Percentiles rank a stretch among this genome's conserved stretches.
phyloP scores from a whole-genome alignment of 1,140 invertebrate genomes.

The Scaptodrosophila lebanonensis region DNA sequence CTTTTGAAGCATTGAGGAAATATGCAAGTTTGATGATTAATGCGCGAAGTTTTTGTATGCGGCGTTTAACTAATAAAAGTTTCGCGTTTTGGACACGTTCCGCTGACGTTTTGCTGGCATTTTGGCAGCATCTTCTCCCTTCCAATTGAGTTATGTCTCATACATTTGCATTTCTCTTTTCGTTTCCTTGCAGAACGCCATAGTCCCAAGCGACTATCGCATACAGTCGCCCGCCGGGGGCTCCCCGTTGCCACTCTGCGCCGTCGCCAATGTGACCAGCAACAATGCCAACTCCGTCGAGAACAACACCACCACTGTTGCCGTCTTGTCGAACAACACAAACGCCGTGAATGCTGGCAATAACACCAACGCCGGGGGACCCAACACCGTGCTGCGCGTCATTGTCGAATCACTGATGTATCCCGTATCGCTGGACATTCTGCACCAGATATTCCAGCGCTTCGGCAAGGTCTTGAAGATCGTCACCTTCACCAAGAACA shows the following conservation, averaged over 20 bases:
- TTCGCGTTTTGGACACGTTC: constrained; percentile 13
- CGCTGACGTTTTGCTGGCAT: too few species aligned
- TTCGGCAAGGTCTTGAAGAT: constrained; percentile 99
- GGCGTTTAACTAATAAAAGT: constrained; percentile 58
- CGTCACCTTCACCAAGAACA: constrained; percentile 99
- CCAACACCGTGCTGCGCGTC: constrained; percentile 96
- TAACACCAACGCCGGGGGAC: constrained; percentile 87
- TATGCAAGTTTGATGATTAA: constrained; percentile 50
- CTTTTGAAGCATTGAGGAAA: neutral
- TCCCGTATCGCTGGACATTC: constrained; percentile 96
- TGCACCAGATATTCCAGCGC: constrained; percentile 98
- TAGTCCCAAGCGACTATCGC: constrained; percentile 67
- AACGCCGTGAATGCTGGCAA: constrained; percentile 62
- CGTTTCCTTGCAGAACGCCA: constrained; percentile 79
- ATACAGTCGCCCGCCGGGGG: constrained; percentile 75
- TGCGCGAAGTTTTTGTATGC: constrained; percentile 45
- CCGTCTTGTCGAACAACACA: constrained; percentile 75
- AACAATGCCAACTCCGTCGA: constrained; percentile 59
- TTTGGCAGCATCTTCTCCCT: constrained; percentile 1
- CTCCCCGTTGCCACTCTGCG: constrained; percentile 73
- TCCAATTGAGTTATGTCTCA: constrained; percentile 46
- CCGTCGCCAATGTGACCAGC: constrained; percentile 46
- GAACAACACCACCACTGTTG: constrained; percentile 54
- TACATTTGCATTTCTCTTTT: neutral
- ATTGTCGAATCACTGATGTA: constrained; percentile 99